Conservation (phyloP, 2,888 invertebrate species). For the Pilophorus perplexus region DNA sequence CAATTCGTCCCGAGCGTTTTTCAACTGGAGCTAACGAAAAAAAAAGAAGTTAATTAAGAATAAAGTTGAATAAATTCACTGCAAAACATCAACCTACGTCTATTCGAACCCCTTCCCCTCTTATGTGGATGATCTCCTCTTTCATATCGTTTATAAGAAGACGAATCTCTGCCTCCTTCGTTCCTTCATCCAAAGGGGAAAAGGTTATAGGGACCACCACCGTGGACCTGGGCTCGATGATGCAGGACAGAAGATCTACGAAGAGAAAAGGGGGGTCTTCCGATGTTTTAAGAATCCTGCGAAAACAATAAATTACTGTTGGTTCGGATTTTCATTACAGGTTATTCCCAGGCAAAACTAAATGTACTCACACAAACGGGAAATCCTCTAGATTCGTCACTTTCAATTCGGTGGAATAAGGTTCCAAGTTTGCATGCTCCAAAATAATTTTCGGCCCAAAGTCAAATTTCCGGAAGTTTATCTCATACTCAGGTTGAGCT, state of each 20-base stretch:
- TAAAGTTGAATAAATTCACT: background rate
- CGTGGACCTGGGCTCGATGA: conserved; percentile 15
- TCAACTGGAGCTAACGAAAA: conserved; percentile 18
- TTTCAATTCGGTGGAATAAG: background rate
- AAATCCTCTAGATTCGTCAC: conserved; percentile 26
- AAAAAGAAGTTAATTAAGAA: background rate
- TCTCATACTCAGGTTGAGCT: background rate
- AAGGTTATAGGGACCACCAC: conserved; percentile 1
- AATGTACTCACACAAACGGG: conserved; percentile 17
- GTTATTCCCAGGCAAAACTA: background rate
- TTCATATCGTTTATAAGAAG: conserved; percentile 24
- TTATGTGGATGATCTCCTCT: conserved; percentile 8
- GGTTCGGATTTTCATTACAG: background rate
- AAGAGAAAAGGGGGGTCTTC: background rate
- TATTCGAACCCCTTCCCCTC: conserved; percentile 2
- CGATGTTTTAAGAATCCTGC: conserved; percentile 21
- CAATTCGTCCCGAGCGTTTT: conserved; percentile 7
- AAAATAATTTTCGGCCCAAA: conserved; percentile 23
- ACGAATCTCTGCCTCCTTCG: background rate
- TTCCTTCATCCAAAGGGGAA: background rate
- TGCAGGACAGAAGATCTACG: conserved; percentile 18
- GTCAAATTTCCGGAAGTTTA: conserved; percentile 17
- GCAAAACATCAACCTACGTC: background rate
- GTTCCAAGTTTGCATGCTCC: background rate
- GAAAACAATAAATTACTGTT: background rate